These are phyloP conservation scores for Chelidonichthys spinosus DNA, from an alignment of 2,797 vertebrate genomes.

Conservation along the genomic window DNA sequence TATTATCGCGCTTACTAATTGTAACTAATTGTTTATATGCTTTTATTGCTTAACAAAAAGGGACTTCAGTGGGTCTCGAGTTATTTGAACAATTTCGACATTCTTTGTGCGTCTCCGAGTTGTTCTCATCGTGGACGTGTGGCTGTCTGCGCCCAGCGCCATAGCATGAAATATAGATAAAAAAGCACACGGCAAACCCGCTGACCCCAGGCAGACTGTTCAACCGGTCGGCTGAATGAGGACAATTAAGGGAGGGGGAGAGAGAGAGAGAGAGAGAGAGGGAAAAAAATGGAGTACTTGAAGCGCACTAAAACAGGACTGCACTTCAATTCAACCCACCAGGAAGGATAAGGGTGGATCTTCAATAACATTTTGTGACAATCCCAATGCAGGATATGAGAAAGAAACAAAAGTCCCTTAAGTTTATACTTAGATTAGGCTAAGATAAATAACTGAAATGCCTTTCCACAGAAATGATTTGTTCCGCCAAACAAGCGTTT, in stretches of 20 bases:
- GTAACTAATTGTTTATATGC: neutral
- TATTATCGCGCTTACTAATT: neutral
- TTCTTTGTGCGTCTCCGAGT: conserved; percentile 50
- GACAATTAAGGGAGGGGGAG: conserved; percentile 83
- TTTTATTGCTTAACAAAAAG: neutral
- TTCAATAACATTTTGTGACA: conserved; percentile 43
- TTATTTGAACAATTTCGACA: neutral
- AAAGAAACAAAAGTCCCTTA: neutral
- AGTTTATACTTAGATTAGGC: conserved; percentile 6
- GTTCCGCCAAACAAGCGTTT: conserved; percentile 3
- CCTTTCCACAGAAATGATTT: neutral
- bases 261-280: neutral
- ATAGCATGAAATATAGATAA: conserved; percentile 76
- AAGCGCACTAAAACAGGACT: conserved; percentile 66
- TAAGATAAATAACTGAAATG: neutral
- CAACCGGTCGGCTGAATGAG: conserved; percentile 87
- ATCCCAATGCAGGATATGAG: conserved; percentile 30
- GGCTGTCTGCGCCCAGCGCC: conserved; percentile 58
- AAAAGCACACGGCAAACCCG: conserved; percentile 85
- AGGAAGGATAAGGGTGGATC: conserved; percentile 68
- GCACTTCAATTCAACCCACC: conserved; percentile 68
- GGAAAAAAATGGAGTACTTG: conserved; percentile 61
- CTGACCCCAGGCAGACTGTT: conserved; percentile 85
- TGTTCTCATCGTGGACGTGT: conserved; percentile 41
- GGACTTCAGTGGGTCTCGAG: conserved; percentile 13